Evolutionary conservation across 1,140 invertebrate species (phyloP).

Genomic region (Drosophila gunungcola): DNA sequence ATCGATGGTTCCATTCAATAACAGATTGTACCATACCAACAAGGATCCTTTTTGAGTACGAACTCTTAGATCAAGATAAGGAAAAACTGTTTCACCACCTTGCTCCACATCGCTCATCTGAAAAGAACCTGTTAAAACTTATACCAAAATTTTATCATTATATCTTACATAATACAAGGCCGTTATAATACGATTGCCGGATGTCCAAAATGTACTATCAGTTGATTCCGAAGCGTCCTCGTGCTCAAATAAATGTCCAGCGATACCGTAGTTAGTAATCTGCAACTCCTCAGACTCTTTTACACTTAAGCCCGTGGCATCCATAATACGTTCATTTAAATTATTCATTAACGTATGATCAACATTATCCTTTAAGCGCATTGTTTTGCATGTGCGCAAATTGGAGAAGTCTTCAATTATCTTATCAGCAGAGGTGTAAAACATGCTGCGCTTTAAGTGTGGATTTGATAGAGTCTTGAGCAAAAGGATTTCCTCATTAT

Average conservation of each 20-base stretch:
- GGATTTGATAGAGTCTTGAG: conserved; percentile 11
- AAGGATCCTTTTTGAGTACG: conserved; percentile 14
- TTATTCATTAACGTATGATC: background rate
- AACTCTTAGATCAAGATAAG: conserved; percentile 10
- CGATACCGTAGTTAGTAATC: conserved; percentile 28
- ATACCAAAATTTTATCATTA: background rate
- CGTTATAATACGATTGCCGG: conserved; percentile 21
- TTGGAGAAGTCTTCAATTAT: conserved; percentile 10
- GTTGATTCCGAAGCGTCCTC: background rate
- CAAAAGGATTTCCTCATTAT: conserved; percentile 6
- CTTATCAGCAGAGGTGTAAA: background rate
- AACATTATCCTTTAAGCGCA: background rate
- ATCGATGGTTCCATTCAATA: conserved; percentile 12
- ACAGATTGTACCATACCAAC: conserved; percentile 18
- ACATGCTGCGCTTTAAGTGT: conserved; percentile 4
- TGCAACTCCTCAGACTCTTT: conserved; percentile 4
- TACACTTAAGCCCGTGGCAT: conserved; percentile 15
- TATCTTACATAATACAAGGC: conserved; percentile 20
- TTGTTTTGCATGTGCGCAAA: conserved; percentile 17
- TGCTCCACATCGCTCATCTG: conserved; percentile 24
- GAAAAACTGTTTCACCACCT: conserved; percentile 32
- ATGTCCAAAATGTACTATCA: background rate
- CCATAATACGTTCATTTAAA: conserved; percentile 15
- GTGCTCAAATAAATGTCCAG: conserved; percentile 16
- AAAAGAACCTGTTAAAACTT: background rate